Evolutionary conservation across 2,888 invertebrate species (phyloP).

Genomic region (Cistogaster globosa): DNA sequence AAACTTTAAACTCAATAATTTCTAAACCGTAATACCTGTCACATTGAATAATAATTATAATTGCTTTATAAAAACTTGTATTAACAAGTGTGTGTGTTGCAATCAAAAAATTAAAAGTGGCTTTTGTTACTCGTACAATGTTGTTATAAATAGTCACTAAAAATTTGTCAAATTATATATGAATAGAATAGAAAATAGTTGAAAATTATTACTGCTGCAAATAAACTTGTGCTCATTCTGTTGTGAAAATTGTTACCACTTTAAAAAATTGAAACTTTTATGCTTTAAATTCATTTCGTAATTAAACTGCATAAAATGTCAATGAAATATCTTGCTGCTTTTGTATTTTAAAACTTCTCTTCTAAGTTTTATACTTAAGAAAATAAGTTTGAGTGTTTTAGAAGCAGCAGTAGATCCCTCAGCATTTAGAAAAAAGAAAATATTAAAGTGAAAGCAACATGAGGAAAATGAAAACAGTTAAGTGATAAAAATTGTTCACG

Average conservation of each 20-base stretch:
- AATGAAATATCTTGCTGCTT: constrained; percentile 59
- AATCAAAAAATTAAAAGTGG: constrained; percentile 11
- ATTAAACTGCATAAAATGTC: constrained; percentile 58
- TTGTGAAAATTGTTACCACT: constrained; percentile 42
- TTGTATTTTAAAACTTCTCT: constrained; percentile 21
- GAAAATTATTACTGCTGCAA: constrained; percentile 7
- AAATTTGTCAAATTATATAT: constrained; percentile 65
- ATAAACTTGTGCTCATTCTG: not conserved
- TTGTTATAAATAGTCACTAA: constrained; percentile 56
- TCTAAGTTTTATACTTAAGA: constrained; percentile 52
- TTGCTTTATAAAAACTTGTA: not conserved
- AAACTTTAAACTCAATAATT: constrained; percentile 61
- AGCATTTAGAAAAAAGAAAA: constrained; percentile 35
- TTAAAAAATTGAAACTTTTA: constrained; percentile 43
- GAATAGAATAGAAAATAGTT: constrained; percentile 31
- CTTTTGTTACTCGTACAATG: constrained; percentile 7
- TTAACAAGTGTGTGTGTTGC: not conserved
- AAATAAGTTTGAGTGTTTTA: no score
- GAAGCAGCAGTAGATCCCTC: constrained; percentile 3
- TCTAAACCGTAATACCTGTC: constrained; percentile 64
- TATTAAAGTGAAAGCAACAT: not conserved
- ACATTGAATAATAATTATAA: constrained; percentile 65
- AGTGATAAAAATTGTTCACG: constrained; percentile 42
- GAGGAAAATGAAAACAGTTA: not conserved
- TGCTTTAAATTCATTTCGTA: constrained; percentile 57